Conservation (phyloP, 2,113 vertebrate genomes). For the Gracilinanus agilis region DNA sequence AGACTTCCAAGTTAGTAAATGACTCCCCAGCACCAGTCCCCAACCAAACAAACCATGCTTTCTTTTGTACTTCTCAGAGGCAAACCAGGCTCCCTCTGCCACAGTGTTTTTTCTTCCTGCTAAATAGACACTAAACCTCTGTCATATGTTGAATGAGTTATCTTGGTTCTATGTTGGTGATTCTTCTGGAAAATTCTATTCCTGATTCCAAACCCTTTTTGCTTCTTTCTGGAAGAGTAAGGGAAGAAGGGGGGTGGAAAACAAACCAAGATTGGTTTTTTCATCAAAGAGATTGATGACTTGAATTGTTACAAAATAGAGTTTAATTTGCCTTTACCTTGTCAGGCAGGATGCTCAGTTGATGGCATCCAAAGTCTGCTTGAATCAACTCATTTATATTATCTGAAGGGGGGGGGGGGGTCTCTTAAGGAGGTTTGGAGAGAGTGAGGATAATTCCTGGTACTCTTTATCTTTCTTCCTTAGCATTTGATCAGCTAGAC, state of each 20-base stretch:
- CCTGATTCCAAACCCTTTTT: slow-evolving; percentile 10
- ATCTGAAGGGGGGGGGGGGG: slow-evolving; percentile 38
- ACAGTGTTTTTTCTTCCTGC: not conserved
- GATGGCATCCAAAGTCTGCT: slow-evolving; percentile 5
- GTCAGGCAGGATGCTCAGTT: slow-evolving; percentile 9
- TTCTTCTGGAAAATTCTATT: not conserved
- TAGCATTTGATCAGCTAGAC: not conserved
- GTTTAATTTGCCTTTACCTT: slow-evolving; percentile 17
- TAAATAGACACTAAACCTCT: not conserved
- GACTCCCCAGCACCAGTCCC: not conserved
- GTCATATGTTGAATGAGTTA: not conserved
- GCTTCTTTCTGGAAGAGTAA: slow-evolving; percentile 37
- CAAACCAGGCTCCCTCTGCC: not conserved
- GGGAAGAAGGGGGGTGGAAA: not conserved
- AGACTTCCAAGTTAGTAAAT: not conserved
- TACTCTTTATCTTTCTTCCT: slow-evolving; percentile 36
- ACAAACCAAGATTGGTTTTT: slow-evolving; percentile 43
- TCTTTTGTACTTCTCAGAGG: not conserved
- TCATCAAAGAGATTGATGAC: slow-evolving; percentile 20
- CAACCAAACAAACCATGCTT: not conserved
- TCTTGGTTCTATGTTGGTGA: not conserved
- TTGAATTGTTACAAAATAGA: slow-evolving; percentile 9
- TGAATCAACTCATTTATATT: slow-evolving; percentile 37
- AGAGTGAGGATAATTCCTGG: slow-evolving; percentile 9
- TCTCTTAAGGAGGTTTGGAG: slow-evolving; percentile 3